A percentile compares a stretch with the other conserved stretches of the same genome.
Evolutionary conservation across 2,797 vertebrate genomes (phyloP).

Genomic region (Anisognathus igniventris): DNA sequence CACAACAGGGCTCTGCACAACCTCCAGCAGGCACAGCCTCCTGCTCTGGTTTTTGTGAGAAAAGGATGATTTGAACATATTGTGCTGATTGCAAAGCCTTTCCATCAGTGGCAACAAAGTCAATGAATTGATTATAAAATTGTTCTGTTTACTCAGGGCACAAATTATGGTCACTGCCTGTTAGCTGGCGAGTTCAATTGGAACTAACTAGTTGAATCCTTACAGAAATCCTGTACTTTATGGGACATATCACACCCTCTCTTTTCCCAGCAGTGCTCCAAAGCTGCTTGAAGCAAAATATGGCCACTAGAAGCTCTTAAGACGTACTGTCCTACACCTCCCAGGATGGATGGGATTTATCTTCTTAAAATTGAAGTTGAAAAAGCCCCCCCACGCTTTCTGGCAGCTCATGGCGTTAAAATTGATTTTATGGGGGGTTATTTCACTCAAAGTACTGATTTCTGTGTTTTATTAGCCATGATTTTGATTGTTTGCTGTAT

Average conservation of each 20-base stretch:
- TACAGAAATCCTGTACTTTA: background rate
- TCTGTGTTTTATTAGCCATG: constrained; percentile 23
- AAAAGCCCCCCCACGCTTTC: background rate
- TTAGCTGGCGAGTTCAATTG: background rate
- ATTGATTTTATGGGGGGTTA: constrained; percentile 58
- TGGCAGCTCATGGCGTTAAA: constrained; percentile 46
- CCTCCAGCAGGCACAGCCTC: constrained; percentile 38
- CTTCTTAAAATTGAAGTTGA: constrained; percentile 13
- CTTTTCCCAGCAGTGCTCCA: background rate
- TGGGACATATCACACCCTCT: background rate
- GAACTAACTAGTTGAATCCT: background rate
- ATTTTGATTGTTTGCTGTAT: background rate
- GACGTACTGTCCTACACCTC: background rate
- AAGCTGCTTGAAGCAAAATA: constrained; percentile 18
- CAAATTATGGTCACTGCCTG: background rate
- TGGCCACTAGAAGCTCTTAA: background rate
- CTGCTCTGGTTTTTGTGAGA: background rate
- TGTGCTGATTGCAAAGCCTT: background rate
- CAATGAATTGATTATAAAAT: constrained; percentile 2
- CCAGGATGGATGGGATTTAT: background rate
- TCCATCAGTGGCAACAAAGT: background rate
- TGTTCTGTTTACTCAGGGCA: background rate
- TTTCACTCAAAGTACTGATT: constrained; percentile 34
- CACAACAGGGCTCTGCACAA: constrained; percentile 33
- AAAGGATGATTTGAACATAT: background rate